A percentile compares a stretch with the other conserved stretches of the same genome.
phyloP scores from a whole-genome alignment of 2,113 vertebrate species.

The Macaca mulatta region DNA sequence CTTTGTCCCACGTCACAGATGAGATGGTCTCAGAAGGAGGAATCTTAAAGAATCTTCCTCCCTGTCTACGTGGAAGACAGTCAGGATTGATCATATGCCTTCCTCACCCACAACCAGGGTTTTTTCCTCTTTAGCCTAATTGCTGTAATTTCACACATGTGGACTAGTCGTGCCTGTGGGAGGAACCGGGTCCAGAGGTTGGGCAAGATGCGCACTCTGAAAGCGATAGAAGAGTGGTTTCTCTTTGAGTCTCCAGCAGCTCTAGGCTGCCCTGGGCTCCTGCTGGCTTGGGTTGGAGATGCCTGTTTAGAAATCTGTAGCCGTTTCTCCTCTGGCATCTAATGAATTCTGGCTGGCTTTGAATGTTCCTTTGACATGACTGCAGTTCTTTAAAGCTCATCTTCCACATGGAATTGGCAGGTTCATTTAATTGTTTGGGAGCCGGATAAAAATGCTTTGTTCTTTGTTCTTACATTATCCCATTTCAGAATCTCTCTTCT shows the following conservation, averaged over 20 bases:
- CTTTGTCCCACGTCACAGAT: background rate
- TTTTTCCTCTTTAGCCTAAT: background rate
- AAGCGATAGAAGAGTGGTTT: background rate
- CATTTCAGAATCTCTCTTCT: conserved; percentile 55
- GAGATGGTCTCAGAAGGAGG: background rate
- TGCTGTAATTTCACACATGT: background rate
- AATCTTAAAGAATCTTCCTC: too few relatives aligned
- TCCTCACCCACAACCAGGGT: background rate
- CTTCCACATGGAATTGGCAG: conserved; percentile 52
- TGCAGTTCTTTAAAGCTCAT: conserved; percentile 33
- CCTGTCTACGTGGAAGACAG: background rate
- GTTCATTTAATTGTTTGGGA: conserved; percentile 62
- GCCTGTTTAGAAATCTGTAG: background rate
- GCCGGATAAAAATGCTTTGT: conserved; percentile 60
- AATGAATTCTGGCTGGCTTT: conserved; percentile 22
- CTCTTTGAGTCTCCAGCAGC: background rate
- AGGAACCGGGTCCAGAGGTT: background rate
- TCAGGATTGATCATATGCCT: background rate
- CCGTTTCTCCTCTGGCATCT: background rate
- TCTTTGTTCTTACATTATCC: conserved; percentile 52
- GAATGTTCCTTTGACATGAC: background rate
- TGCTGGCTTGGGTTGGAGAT: background rate
- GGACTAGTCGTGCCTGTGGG: background rate
- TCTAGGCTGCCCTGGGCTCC: background rate
- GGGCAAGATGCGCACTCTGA: background rate